Evolutionary conservation across 1,140 invertebrate genomes (phyloP), one percentile per base, ranked within the genome.

Genomic region (Pogonomyrmex barbatus): DNA sequence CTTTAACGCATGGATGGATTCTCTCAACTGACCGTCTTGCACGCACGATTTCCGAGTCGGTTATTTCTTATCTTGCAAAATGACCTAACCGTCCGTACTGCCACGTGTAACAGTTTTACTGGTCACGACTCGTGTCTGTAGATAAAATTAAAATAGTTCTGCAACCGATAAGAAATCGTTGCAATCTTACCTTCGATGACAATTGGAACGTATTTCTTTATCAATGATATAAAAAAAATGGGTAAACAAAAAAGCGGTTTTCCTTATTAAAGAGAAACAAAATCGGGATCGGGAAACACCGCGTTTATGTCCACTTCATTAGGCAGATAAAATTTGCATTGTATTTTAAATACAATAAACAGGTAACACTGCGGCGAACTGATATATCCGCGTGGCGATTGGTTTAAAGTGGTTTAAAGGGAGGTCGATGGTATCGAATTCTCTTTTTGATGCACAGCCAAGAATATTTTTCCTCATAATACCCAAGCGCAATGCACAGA

Each of bases 21-120:
- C 91, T 91, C 91, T 92, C 87, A 93, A 93, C 89, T 76, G 68
- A 76, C 67, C 77, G 42, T 82, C 60, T 71, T 71, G 56, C 33
- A 70, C 17, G 47, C 33, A n/a, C 45, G 67, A 87, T 79, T 24
- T 60, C 67, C 50, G 76, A 17, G 68, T 52, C 73, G 78, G 78
- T 82, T 75, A 75, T 36, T 67, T 70, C 76, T 86, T 90, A 91
- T 90, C 83, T 84, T 39, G 0, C 60, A 3, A 62, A 50, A 60
- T 54, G 62, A 84, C 50, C 50, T 39, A 83, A 88, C 86, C 39
- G 88, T 70, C 54, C 24, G 24, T 24, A 24, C 24, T n/a, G 83
- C 5, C 33, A 50, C 12, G 0, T 36, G 62, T 63, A 85, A 88
- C 83, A 83, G 83, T 87, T 65, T 78, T 58, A 71, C 56, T 14